Evolutionary conservation across 2,888 invertebrate species (phyloP).

Genomic region (Cryptus armator): DNA sequence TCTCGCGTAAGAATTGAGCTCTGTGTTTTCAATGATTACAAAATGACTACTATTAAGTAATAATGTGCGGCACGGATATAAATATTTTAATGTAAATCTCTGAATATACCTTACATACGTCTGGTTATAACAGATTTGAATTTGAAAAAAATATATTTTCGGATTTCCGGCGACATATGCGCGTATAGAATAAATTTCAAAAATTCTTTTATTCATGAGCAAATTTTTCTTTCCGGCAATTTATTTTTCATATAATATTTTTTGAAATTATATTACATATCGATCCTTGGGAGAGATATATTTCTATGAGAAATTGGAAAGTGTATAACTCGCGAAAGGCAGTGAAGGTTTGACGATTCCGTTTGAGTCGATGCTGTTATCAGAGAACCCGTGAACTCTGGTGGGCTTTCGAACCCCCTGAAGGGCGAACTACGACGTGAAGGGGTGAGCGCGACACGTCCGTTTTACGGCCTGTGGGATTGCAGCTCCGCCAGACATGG

Average conservation of each 20-base stretch:
- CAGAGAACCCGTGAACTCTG: slow-evolving; percentile 28
- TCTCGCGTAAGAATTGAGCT: no score
- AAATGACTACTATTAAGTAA: no score
- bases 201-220: no score
- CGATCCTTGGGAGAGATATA: not conserved
- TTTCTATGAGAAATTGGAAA: not conserved
- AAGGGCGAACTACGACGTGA: slow-evolving; percentile 39
- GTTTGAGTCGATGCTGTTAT: slow-evolving; percentile 27
- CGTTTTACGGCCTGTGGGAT: slow-evolving; percentile 59
- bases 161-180: no score
- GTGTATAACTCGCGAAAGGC: not conserved
- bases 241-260: not conserved
- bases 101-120: no score
- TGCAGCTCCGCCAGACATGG: slow-evolving; percentile 46
- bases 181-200: no score
- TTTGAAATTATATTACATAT: not conserved
- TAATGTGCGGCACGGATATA: no score
- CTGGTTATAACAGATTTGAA: no score
- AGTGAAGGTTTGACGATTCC: not conserved
- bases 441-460: slow-evolving; percentile 52
- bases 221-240: not conserved
- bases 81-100: no score
- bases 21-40: no score
- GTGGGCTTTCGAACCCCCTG: slow-evolving; percentile 33
- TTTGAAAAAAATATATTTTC: no score